Percentiles rank a stretch among this genome's conserved stretches.
These are phyloP conservation scores for Natrix natrix DNA, from an alignment of 2,797 vertebrate species.

Conservation along the genomic window DNA sequence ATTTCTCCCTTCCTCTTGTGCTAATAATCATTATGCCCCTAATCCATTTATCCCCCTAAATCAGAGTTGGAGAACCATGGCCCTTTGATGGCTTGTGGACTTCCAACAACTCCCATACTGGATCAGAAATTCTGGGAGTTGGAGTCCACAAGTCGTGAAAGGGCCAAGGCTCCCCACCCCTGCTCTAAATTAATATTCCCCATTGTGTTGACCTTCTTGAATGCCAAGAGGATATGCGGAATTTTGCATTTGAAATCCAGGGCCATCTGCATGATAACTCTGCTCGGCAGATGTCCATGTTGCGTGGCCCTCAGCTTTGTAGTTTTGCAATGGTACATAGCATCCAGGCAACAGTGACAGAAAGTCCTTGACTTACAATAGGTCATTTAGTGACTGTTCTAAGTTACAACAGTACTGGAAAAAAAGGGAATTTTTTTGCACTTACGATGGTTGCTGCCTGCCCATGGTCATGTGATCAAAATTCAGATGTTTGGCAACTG, in stretches of 20 bases:
- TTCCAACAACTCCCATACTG: background rate
- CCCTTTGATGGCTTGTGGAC: background rate
- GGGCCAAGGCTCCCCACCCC: background rate
- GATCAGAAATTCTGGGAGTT: background rate
- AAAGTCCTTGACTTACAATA: background rate
- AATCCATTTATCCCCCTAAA: background rate
- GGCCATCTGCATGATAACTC: background rate
- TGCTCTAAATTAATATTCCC: background rate
- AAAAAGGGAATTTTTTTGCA: background rate
- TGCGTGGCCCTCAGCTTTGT: background rate
- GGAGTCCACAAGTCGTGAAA: background rate
- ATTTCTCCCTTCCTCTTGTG: background rate
- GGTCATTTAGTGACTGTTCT: background rate
- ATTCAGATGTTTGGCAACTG: background rate
- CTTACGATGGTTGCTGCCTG: background rate
- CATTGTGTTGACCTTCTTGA: background rate
- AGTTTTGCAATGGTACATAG: background rate
- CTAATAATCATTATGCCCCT: background rate
- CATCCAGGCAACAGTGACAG: background rate
- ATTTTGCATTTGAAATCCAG: background rate
- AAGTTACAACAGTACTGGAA: background rate
- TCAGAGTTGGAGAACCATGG: background rate
- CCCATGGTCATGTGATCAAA: background rate
- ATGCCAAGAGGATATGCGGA: background rate
- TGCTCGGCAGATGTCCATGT: background rate